Evolutionary conservation across 1,140 invertebrate genomes (phyloP).

Genomic region (Drosophila pseudoananassae): DNA sequence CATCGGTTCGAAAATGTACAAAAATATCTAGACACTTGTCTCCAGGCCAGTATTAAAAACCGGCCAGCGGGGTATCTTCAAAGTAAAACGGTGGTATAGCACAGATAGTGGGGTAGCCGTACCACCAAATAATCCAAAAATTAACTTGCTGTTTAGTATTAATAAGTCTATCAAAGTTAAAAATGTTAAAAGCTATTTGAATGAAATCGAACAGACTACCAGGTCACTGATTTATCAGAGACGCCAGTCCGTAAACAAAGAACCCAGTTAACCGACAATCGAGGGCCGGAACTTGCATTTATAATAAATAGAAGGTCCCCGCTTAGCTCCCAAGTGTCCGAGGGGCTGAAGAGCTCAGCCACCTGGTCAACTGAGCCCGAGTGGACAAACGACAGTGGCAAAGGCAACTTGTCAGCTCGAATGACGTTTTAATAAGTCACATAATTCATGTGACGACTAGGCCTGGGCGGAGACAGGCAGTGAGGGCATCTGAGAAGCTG

Average conservation of each 20-base stretch:
- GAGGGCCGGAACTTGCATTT: slow-evolving; percentile 15
- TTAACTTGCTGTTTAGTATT: background rate
- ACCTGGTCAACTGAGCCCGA: slow-evolving; percentile 20
- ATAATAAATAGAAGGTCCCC: slow-evolving; percentile 77
- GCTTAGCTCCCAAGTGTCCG: slow-evolving; percentile 15
- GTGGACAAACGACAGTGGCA: slow-evolving; percentile 53
- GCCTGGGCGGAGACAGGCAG: background rate
- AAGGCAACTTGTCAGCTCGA: slow-evolving; percentile 78
- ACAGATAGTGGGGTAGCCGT: too few species aligned
- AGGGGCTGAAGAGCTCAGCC: background rate
- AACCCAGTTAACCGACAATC: slow-evolving; percentile 6
- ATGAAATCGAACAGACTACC: slow-evolving; percentile 13
- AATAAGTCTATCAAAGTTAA: background rate
- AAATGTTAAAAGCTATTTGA: slow-evolving; percentile 74
- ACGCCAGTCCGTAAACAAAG: slow-evolving; percentile 38
- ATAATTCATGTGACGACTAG: slow-evolving; percentile 71
- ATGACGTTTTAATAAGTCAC: slow-evolving; percentile 83
- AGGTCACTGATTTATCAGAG: slow-evolving; percentile 53
- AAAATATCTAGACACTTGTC: background rate
- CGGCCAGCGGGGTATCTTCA: too few species aligned
- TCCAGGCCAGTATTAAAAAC: background rate
- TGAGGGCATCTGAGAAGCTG: too few species aligned
- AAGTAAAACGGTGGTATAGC: too few species aligned
- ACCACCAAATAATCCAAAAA: slow-evolving; percentile 8
- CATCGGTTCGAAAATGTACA: background rate